These are phyloP conservation scores for Neosilurus mollespiculum DNA, from an alignment of 2,797 vertebrate genomes.

Conservation along the genomic window DNA sequence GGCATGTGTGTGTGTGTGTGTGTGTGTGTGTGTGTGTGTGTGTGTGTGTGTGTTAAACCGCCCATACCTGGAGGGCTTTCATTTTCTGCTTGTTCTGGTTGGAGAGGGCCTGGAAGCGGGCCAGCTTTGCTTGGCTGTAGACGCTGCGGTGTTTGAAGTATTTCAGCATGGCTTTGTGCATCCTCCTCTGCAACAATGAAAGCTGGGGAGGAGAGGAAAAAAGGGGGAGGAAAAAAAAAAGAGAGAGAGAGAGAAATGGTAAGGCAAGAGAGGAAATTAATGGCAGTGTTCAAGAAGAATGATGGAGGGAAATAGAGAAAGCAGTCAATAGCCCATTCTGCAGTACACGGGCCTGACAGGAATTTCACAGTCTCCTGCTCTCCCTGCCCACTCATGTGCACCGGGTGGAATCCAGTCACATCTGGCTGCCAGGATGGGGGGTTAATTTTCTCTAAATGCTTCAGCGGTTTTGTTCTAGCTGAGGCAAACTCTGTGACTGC, in stretches of 20 bases:
- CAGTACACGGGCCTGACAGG: constrained; percentile 98
- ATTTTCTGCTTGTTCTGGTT: constrained; percentile 91
- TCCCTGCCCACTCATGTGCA: constrained; percentile 99
- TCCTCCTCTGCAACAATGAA: constrained; percentile 86
- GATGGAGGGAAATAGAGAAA: constrained; percentile 99
- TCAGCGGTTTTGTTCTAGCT: constrained; percentile 99
- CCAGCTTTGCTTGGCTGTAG: constrained; percentile 86
- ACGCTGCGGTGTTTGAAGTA: constrained; percentile 82
- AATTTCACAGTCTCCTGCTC: constrained; percentile 99
- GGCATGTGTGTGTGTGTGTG: constrained; percentile 21
- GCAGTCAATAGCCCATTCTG: constrained; percentile 99
- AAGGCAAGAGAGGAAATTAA: constrained; percentile 99
- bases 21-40: constrained; percentile 28
- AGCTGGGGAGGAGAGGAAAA: constrained; percentile 73
- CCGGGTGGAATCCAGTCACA: constrained; percentile 99
- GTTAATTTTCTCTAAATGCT: constrained; percentile 99
- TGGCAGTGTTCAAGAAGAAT: constrained; percentile 99
- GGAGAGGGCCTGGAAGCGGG: constrained; percentile 86
- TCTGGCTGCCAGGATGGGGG: constrained; percentile 99
- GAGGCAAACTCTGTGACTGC: constrained; percentile 99
- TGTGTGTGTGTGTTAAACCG: constrained; percentile 50
- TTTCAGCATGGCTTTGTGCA: constrained; percentile 79
- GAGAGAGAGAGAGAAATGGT: constrained; percentile 85
- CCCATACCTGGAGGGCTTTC: constrained; percentile 92
- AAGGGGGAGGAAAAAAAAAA: constrained; percentile 53